Evolutionary conservation across 2,888 invertebrate genomes (phyloP), one percentile per base, ranked within the genome.

Genomic region (Parnassius orleans): DNA sequence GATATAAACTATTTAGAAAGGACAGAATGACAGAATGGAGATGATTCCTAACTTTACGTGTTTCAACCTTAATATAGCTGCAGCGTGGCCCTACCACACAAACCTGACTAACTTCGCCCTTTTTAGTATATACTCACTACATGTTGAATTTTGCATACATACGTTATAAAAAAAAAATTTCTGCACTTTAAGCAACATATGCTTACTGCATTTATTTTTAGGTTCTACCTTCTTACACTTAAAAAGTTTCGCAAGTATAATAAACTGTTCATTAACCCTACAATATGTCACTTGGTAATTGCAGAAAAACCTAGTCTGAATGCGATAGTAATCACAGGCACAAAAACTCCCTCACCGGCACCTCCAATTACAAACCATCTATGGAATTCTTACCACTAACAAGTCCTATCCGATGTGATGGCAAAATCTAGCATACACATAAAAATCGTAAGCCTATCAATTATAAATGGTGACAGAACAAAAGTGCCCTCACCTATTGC

Each of bases 361-460:
- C 80, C 84, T 81, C 83, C 88, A 88, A 90, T 90, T 90, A 90
- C 84, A 76, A 78, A 74, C 90, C 90, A 84, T 86, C 85, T 90
- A 89, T 78, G 88, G 90, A 71, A 65, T 70, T 72, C 77, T 78
- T 80, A 86, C 86, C 84, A 84, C 33, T 33, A 33, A 33, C 33
- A 33, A 33, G 33, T 33, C 7, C 33, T 33, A 83, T 81, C 82
- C 81, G 80, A 84, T 86, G 86, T 80, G 79, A 83, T 83, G 79
- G 79, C 78, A 78, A 76, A 81, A 83, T 81, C 83, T 83, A 80
- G 81, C 78, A 79, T 77, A 52, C 19, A 48, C 9, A 46, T 42
- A 56, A 53, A 64, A 59, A 60, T 56, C 14, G 52, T 54, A 50
- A 44, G 43, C 41, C 12, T n/a, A 3, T 14, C 33, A 46, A 54